Percentiles rank a stretch among this genome's conserved stretches.
Conservation (phyloP, 2,888 invertebrate genomes). For the Empis livida region DNA sequence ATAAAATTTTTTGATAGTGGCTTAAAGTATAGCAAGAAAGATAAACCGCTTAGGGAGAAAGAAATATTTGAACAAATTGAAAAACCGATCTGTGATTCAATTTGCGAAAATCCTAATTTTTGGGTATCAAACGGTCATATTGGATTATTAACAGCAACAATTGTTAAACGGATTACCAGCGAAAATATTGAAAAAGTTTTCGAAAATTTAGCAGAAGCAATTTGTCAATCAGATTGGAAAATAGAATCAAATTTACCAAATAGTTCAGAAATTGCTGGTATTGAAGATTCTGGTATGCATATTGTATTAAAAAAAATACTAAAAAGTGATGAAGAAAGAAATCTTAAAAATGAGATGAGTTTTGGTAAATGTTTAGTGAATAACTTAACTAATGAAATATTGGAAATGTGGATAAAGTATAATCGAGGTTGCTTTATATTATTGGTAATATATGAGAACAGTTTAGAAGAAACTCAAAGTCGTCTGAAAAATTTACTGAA, state of each 20-base stretch:
- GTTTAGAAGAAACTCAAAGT: background rate
- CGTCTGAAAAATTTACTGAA: background rate
- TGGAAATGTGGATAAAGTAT: background rate
- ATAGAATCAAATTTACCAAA: slow-evolving; percentile 23
- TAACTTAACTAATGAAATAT: slow-evolving; percentile 39
- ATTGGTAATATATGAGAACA: background rate
- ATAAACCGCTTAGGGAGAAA: slow-evolving; percentile 46
- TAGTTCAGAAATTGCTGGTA: slow-evolving; percentile 34
- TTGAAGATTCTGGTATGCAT: slow-evolving; percentile 66
- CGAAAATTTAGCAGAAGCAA: slow-evolving; percentile 7
- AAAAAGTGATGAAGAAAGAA: slow-evolving; percentile 43
- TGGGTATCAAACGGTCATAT: slow-evolving; percentile 58
- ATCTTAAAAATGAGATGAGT: slow-evolving; percentile 34
- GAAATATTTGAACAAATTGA: slow-evolving; percentile 59
- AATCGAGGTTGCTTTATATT: background rate
- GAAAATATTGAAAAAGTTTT: slow-evolving; percentile 16
- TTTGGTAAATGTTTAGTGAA: slow-evolving; percentile 46
- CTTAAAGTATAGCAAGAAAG: slow-evolving; percentile 61
- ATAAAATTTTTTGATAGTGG: slow-evolving; percentile 62
- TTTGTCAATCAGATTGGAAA: slow-evolving; percentile 8
- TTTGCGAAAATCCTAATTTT: slow-evolving; percentile 44
- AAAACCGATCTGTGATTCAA: slow-evolving; percentile 42
- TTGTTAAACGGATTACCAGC: slow-evolving; percentile 21
- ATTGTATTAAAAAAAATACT: slow-evolving; percentile 64
- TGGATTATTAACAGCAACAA: slow-evolving; percentile 54